phyloP scores from a whole-genome alignment of 2,113 vertebrate genomes.

The Alaudala cheleensis region DNA sequence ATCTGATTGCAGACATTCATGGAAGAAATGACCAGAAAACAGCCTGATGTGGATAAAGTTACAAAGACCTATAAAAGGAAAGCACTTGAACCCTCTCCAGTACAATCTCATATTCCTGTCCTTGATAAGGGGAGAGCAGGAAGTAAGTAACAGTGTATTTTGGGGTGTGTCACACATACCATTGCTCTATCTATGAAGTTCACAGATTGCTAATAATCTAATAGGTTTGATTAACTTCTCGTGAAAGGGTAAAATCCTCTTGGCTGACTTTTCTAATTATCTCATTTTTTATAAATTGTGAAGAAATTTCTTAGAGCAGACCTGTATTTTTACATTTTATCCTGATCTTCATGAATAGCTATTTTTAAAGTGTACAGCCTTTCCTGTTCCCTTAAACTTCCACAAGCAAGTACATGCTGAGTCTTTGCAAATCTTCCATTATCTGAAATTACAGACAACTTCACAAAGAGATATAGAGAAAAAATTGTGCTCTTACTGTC shows the following conservation, averaged over 20 bases:
- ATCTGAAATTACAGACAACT: not conserved
- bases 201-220: not conserved
- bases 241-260: not conserved
- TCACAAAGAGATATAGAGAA: not conserved
- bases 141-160: conserved; percentile 79
- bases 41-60: conserved; percentile 97
- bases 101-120: conserved; percentile 94
- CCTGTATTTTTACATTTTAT: not conserved
- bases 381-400: not conserved
- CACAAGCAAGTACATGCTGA: not conserved
- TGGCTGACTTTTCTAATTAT: not conserved
- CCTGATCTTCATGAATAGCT: not conserved
- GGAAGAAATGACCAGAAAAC: conserved; percentile 99
- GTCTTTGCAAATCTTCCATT: not conserved
- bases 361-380: not conserved
- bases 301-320: not conserved
- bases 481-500: not conserved
- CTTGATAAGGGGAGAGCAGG: conserved; percentile 87
- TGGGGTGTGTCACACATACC: not conserved
- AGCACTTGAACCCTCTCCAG: conserved; percentile 71
- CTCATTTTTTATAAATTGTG: not conserved
- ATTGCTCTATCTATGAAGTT: not conserved
- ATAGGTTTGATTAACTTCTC: not conserved
- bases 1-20: conserved; percentile 85
- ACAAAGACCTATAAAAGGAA: conserved; percentile 98